Evolutionary conservation across 1,140 invertebrate species (phyloP).

Genomic region (Habropoda laboriosa): DNA sequence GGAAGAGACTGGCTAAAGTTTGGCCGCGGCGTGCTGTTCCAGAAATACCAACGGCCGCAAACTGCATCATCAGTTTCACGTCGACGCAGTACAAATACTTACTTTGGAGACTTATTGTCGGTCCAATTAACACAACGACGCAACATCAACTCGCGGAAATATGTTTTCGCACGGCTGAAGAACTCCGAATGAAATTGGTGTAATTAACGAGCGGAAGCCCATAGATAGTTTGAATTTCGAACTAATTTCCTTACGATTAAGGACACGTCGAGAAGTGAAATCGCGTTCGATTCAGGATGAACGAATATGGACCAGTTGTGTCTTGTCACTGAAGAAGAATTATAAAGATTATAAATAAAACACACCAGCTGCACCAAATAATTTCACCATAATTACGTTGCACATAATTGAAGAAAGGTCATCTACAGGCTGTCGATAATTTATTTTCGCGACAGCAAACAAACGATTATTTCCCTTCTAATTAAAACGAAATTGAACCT

Average conservation of each 20-base stretch:
- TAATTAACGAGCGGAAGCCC: background rate
- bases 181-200: background rate
- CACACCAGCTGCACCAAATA: no score
- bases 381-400: no score
- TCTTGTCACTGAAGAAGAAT: no score
- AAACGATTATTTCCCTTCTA: no score
- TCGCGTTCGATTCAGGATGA: background rate
- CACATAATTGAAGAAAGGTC: no score
- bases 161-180: background rate
- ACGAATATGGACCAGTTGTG: no score
- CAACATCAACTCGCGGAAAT: background rate
- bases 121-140: slow-evolving; percentile 1
- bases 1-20: background rate
- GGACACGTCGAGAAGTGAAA: background rate
- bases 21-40: background rate
- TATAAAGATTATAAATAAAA: no score
- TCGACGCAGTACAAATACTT: slow-evolving; percentile 6
- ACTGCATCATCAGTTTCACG: slow-evolving; percentile 23
- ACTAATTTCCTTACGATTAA: background rate
- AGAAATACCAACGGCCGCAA: slow-evolving; percentile 6
- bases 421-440: no score
- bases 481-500: no score
- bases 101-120: background rate
- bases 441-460: no score
- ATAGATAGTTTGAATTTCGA: background rate